A percentile compares a stretch with the other conserved stretches of the same genome.
These are phyloP conservation scores for Hecatera dysodea DNA, from an alignment of 2,888 invertebrate genomes.

Conservation along the genomic window DNA sequence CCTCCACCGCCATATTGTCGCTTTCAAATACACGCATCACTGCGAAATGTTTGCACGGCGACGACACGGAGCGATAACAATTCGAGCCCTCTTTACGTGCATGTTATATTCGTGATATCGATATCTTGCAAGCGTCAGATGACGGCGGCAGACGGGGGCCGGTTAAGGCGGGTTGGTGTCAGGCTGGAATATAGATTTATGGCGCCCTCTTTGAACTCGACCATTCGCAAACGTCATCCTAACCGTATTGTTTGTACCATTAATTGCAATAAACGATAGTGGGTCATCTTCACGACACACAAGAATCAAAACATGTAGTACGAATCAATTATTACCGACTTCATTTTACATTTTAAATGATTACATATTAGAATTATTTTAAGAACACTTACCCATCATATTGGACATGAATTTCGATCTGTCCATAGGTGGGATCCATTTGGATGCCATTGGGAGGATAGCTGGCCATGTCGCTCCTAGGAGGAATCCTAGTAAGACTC, in stretches of 20 bases:
- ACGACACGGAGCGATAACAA: conserved; percentile 67
- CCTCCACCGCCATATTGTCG: conserved; percentile 86
- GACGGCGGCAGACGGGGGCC: conserved; percentile 68
- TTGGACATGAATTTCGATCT: conserved; percentile 98
- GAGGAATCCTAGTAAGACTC: conserved; percentile 94
- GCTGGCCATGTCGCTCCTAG: conserved; percentile 98
- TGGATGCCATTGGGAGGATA: conserved; percentile 97
- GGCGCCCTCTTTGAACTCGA: conserved; percentile 63
- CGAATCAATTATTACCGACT: conserved; percentile 18
- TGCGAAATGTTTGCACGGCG: conserved; percentile 72
- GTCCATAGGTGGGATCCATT: conserved; percentile 98
- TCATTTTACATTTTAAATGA: conserved; percentile 3
- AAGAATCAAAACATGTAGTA: background rate
- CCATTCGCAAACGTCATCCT: conserved; percentile 55
- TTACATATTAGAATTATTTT: background rate
- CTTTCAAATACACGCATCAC: conserved; percentile 75
- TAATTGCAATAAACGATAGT: conserved; percentile 31
- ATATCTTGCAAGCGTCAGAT: conserved; percentile 58
- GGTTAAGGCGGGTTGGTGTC: conserved; percentile 71
- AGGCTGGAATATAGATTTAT: conserved; percentile 58
- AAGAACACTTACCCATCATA: conserved; percentile 94
- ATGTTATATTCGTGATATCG: conserved; percentile 56
- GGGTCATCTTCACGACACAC: conserved; percentile 16
- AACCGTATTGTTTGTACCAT: conserved; percentile 17
- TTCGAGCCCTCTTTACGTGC: conserved; percentile 72